Percentiles rank a stretch among this genome's conserved stretches.
Evolutionary conservation across 2,113 vertebrate species (phyloP).

Genomic region (Sphaerodactylus townsendi): DNA sequence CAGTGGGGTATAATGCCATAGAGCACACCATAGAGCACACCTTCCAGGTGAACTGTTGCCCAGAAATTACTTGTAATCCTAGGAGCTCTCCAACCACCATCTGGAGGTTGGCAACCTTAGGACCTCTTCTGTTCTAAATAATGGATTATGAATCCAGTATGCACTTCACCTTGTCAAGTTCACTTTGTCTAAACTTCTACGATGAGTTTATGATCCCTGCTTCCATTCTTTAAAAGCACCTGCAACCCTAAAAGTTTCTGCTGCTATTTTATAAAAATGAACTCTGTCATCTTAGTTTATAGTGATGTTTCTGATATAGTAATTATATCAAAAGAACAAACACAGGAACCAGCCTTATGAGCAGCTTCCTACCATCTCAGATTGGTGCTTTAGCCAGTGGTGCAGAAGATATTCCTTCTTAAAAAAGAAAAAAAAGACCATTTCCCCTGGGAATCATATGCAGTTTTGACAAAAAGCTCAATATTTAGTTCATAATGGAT

Average conservation of each 20-base stretch:
- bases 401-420: not conserved
- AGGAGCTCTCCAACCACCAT: too few species aligned
- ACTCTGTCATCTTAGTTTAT: not conserved
- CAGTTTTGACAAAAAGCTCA: not conserved
- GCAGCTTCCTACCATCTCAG: not conserved
- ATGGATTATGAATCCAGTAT: not conserved
- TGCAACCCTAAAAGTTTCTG: not conserved
- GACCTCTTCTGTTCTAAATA: not conserved
- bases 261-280: not conserved
- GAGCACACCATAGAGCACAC: too few species aligned
- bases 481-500: not conserved
- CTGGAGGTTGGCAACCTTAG: too few species aligned
- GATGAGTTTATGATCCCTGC: not conserved
- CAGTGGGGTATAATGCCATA: too few species aligned
- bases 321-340: not conserved
- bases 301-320: not conserved
- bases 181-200: accelerated
- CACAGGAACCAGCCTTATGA: not conserved
- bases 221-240: not conserved
- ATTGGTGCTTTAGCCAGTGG: not conserved
- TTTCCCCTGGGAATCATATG: not conserved
- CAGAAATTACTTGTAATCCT: too few species aligned
- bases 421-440: not conserved
- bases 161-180: not conserved
- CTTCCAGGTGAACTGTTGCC: too few species aligned